phyloP scores from a whole-genome alignment of 2,888 invertebrate genomes.

The Pterostichus niger region DNA sequence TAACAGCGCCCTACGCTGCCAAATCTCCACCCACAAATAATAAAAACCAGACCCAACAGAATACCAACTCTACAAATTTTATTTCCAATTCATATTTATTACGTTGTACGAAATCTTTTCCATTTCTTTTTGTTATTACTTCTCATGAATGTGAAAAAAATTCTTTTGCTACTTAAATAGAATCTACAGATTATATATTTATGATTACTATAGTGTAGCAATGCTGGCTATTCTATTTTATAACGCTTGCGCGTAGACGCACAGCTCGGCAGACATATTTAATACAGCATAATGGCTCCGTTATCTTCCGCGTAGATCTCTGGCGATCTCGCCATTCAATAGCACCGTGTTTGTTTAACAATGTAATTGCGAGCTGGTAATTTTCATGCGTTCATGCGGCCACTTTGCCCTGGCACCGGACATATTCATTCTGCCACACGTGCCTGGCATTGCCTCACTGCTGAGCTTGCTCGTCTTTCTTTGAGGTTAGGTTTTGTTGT shows the following conservation, averaged over 20 bases:
- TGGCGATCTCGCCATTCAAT: slow-evolving; percentile 46
- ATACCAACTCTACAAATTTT: slow-evolving; percentile 47
- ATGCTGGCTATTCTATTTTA: neutral
- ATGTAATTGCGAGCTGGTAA: slow-evolving; percentile 61
- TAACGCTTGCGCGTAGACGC: slow-evolving; percentile 1
- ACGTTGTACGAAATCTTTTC: slow-evolving; percentile 22
- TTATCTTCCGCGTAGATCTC: slow-evolving; percentile 62
- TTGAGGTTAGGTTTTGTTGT: slow-evolving; percentile 23
- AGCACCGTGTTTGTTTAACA: slow-evolving; percentile 62
- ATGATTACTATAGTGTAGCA: neutral
- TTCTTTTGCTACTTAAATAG: too few species aligned
- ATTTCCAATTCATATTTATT: slow-evolving; percentile 49
- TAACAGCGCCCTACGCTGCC: slow-evolving; percentile 34
- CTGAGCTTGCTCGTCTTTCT: neutral
- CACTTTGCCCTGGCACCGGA: slow-evolving; percentile 30
- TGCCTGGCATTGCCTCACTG: slow-evolving; percentile 2
- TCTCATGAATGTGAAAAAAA: slow-evolving; percentile 22
- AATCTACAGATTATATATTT: too few species aligned
- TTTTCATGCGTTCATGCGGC: slow-evolving; percentile 48
- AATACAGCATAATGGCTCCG: slow-evolving; percentile 52
- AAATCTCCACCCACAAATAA: slow-evolving; percentile 50
- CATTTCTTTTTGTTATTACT: slow-evolving; percentile 2
- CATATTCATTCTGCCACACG: slow-evolving; percentile 34
- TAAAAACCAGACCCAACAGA: slow-evolving; percentile 37
- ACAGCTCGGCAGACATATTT: slow-evolving; percentile 51